Base-by-base conservation (phyloP, 1,140 invertebrate species). In the Mizuhopecten yessoensis region DNA sequence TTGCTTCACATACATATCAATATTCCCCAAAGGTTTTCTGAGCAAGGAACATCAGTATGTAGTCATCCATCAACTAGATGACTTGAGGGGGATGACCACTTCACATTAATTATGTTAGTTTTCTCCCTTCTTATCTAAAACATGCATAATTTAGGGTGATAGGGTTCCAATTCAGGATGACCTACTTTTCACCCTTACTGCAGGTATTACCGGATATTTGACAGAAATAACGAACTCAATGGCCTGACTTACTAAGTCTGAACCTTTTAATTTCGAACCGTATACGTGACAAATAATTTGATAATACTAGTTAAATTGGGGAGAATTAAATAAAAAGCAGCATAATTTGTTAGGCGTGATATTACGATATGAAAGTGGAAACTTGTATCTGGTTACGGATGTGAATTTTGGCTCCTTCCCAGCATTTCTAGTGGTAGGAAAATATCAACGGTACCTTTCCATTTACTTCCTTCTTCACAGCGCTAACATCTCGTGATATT, bases 141-240 rank as follows among this genome's bases (percentile, higher is more conserved):
- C 57, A 75, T 75, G 57, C 57, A 75, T 75, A 75, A 75, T 75
- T 75, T 75, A 75, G 57, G 57, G 57, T 29, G n/a, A 75, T 75
- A 75, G 57, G 57, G 57, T 17, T 75, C 57, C 29, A n/a, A n/a
- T 75, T 75, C 57, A 29, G 23, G 5, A n/a, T 75, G 57, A 75
- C 57, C 57, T 75, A 75, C 57, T 75, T 75, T 75, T 29, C 9
- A 75, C 57, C 1, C n/a, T 75, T 23, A 75, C 57, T 75, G 23
- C 57, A 75, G 57, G 57, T 75, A 75, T 75, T 75, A 75, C n/a
- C 23, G 5, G n/a, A n/a, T 5, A 29, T 75, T n/a, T 7, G n/a
- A 75, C 23, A 75, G 9, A 5, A 29, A 75, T 5, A 45, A 3
- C n/a, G 2, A 75, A 75, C 11, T 75, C 23, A n/a, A 1, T 57